A percentile compares a stretch with the other conserved stretches of the same genome.
Evolutionary conservation across 2,113 vertebrate species (phyloP).

Genomic region (Hemicordylus capensis): DNA sequence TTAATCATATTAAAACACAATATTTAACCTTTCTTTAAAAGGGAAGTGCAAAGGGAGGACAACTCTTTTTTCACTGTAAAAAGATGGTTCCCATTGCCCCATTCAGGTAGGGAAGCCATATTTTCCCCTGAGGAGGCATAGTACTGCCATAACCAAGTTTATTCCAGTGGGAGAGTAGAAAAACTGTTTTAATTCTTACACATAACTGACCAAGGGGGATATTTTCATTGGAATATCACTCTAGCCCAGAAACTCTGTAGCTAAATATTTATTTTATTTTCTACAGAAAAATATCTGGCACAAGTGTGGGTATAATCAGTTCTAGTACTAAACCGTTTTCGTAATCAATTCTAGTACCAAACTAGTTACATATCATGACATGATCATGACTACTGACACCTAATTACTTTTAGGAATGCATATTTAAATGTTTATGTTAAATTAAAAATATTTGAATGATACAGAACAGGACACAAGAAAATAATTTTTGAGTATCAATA

Average conservation of each 20-base stretch:
- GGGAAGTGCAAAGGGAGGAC: too few species aligned
- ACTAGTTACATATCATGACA: not conserved
- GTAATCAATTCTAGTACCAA: not conserved
- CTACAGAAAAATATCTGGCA: not conserved
- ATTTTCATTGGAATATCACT: not conserved
- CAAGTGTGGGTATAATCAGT: not conserved
- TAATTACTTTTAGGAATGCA: not conserved
- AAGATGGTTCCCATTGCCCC: not conserved
- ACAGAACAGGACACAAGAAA: not conserved
- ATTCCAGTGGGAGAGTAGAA: too few species aligned
- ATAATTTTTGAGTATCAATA: conserved; percentile 10
- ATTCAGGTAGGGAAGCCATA: not conserved
- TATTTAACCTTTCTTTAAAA: too few species aligned
- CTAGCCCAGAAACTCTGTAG: not conserved
- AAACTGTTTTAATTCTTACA: not conserved
- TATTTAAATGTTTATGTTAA: conserved; percentile 4
- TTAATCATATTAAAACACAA: too few species aligned
- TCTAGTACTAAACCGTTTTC: too few species aligned
- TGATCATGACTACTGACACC: not conserved
- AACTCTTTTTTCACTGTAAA: not conserved
- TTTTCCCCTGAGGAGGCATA: not conserved
- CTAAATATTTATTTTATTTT: not conserved
- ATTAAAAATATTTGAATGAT: conserved; percentile 15
- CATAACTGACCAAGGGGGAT: not conserved
- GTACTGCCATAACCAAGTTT: too few species aligned